These are phyloP conservation scores for Eueides isabella DNA, from an alignment of 1,140 invertebrate species.

Conservation along the genomic window DNA sequence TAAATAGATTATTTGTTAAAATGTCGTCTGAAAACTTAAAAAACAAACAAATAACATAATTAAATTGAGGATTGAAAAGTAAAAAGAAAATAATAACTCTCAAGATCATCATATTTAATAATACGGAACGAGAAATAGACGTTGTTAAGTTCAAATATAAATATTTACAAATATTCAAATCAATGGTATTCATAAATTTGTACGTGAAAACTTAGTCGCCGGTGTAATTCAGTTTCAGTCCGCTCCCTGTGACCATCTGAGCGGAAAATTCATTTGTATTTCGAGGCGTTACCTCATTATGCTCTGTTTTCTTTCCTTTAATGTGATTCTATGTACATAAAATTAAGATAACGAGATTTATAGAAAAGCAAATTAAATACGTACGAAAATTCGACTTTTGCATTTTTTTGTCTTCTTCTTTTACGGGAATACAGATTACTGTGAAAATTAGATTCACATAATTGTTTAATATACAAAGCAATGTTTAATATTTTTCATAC, in stretches of 20 bases:
- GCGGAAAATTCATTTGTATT: conserved; percentile 71
- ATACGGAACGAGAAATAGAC: background rate
- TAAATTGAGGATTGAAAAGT: background rate
- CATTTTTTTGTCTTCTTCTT: background rate
- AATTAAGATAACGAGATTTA: conserved; percentile 13
- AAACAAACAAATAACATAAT: too few species aligned
- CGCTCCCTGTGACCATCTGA: conserved; percentile 47
- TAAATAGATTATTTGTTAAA: too few species aligned
- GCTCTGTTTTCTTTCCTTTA: conserved; percentile 44
- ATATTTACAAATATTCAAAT: conserved; percentile 6
- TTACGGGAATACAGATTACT: background rate
- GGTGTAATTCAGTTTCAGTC: conserved; percentile 54
- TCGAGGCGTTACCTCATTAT: conserved; percentile 65
- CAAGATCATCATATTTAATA: background rate
- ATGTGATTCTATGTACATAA: conserved; percentile 10
- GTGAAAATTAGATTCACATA: too few species aligned
- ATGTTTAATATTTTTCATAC: too few species aligned
- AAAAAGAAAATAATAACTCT: background rate
- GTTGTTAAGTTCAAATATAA: background rate
- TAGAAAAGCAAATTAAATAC: background rate
- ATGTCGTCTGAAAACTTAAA: too few species aligned
- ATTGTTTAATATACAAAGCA: too few species aligned
- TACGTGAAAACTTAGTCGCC: conserved; percentile 29
- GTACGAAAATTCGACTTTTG: background rate
- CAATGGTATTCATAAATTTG: conserved; percentile 2